Conservation (phyloP, 1,140 invertebrate species). For the Drosophila bipectinata region DNA sequence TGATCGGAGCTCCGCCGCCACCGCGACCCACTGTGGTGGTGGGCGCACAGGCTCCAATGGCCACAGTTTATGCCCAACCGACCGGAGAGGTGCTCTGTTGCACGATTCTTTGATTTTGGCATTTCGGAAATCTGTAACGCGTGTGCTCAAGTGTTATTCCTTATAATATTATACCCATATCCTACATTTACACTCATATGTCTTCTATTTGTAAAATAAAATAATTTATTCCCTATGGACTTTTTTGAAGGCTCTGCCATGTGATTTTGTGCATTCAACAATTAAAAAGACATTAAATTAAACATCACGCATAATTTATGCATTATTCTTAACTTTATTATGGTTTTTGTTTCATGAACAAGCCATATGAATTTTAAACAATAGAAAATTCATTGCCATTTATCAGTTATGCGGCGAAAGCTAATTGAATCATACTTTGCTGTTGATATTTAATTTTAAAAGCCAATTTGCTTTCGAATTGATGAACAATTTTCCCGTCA, state of each 20-base stretch:
- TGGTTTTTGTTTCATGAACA: too few relatives aligned
- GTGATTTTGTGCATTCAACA: background rate
- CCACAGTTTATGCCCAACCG: constrained; percentile 47
- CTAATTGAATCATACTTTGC: background rate
- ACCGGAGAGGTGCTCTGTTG: constrained; percentile 44
- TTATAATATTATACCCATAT: background rate
- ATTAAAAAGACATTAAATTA: background rate
- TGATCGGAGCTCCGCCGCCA: constrained; percentile 36
- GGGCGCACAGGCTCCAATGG: constrained; percentile 34
- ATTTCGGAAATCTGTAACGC: background rate
- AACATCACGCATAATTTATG: background rate
- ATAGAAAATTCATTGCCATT: too few relatives aligned
- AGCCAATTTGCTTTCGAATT: background rate
- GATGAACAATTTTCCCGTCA: background rate
- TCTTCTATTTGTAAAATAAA: constrained; percentile 23
- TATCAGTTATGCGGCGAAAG: too few relatives aligned
- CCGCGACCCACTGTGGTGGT: constrained; percentile 52
- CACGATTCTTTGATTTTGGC: constrained; percentile 41
- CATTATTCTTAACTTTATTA: background rate
- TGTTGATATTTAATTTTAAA: background rate
- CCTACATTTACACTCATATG: background rate
- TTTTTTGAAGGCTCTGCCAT: background rate
- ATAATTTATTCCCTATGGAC: constrained; percentile 19
- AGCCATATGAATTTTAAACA: too few relatives aligned
- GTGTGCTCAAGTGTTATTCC: constrained; percentile 2